Percentiles rank a stretch among this genome's conserved stretches.
Evolutionary conservation across 2,113 vertebrate genomes (phyloP).

Genomic region (Pterocles gutturalis): DNA sequence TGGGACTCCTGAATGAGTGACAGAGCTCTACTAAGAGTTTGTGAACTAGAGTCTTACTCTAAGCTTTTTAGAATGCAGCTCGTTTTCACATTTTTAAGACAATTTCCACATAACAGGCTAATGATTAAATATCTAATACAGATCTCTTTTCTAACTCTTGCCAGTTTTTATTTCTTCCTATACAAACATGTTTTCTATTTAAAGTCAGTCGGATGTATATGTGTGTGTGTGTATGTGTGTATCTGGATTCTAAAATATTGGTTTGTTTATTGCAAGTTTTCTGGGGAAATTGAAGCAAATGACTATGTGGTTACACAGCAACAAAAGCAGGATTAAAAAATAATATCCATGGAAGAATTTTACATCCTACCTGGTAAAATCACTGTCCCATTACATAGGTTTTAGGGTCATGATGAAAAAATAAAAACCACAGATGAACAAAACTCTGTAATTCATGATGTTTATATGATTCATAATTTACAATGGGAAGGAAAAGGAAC

Average conservation of each 20-base stretch:
- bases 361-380: not conserved
- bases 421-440: not conserved
- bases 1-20: not conserved
- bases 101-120: not conserved
- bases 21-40: not conserved
- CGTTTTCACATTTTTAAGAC: not conserved
- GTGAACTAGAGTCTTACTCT: not conserved
- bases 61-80: not conserved
- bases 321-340: not conserved
- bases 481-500: conserved; percentile 47
- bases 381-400: not conserved
- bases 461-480: conserved; percentile 51
- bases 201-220: not conserved
- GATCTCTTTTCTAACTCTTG: not conserved
- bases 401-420: conserved; percentile 17
- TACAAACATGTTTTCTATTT: not conserved
- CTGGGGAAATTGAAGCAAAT: not conserved
- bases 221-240: not conserved
- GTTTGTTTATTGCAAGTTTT: not conserved
- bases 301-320: not conserved
- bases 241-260: not conserved
- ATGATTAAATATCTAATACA: not conserved
- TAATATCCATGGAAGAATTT: not conserved
- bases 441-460: conserved; percentile 6
- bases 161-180: not conserved